Base-by-base conservation (phyloP, 2,888 invertebrate genomes). In the Entomobrya proxima region DNA sequence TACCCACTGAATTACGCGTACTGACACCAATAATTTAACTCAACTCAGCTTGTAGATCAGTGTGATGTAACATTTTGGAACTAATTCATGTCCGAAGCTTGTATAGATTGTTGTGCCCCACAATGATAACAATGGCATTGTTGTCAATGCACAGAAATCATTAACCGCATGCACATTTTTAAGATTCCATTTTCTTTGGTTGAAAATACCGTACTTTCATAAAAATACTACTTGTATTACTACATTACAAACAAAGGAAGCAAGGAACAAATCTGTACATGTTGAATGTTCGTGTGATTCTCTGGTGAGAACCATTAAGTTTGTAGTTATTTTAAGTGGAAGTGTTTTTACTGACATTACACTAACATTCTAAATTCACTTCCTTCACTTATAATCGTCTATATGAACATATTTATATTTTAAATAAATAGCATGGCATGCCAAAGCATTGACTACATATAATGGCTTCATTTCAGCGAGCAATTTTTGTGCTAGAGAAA, bases 1-100 rank as follows among this genome's bases (percentile, higher is more conserved):
- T 44, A 35, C 47, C 44, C 40, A 72, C 69, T 55, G 80, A 80
- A 37, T 79, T 79, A 79, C 79, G 79, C 58, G 47, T 6, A 5
- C 55, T 21, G 52, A 18, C 21, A 52, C 52, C 21, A 21, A 6
- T 13, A 58, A 18, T 32, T 5, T 18, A 47, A 2, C 18, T 32
- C 32, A 47, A 2, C 18, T 32, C 18, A 35, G 24, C 58, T 32
- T 6, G 52, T 13, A 55, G 55, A 32, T 6, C 5, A n/a, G 18
- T n/a, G n/a, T n/a, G 18, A 64, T 64, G 35, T 18, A 64, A 35
- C 18, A 9, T 35, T 64, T 18, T 15, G 52, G 52, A 30, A 58
- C 13, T 44, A 2, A 44, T 44, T 44, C 2, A 44, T 44, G 24
- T 9, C 30, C 30, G 30, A 27, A 24, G 58, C 6, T 30, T 58